These are phyloP conservation scores for Ibidorhyncha struthersii DNA, from an alignment of 2,113 vertebrate species.

Conservation along the genomic window DNA sequence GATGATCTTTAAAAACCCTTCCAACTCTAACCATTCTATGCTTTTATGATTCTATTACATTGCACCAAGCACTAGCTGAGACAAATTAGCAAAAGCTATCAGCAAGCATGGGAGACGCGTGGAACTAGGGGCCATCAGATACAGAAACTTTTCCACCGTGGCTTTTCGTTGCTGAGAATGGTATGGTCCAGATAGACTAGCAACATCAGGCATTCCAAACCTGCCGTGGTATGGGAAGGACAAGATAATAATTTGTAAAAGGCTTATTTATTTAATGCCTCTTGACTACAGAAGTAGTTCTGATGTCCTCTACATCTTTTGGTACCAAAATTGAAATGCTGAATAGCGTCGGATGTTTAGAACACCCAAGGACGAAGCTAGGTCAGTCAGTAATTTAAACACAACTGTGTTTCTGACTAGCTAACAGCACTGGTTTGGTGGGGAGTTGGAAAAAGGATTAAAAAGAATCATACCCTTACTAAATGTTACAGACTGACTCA, in stretches of 20 bases:
- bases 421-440: neutral
- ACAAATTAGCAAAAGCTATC: neutral
- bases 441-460: neutral
- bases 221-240: neutral
- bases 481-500: slow-evolving; percentile 29
- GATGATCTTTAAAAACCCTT: neutral
- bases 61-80: neutral
- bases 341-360: neutral
- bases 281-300: neutral
- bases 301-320: neutral
- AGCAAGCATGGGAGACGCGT: neutral
- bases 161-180: neutral
- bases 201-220: neutral
- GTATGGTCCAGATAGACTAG: fast-evolving
- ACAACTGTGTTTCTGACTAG: neutral
- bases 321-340: neutral
- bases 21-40: neutral
- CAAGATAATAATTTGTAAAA: neutral
- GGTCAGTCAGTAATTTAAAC: neutral
- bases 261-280: neutral
- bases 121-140: neutral
- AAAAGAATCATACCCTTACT: neutral
- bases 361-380: neutral
- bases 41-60: neutral
- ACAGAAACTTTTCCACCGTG: neutral